phyloP scores from a whole-genome alignment of 2,797 vertebrate genomes.

The Pterois miles region DNA sequence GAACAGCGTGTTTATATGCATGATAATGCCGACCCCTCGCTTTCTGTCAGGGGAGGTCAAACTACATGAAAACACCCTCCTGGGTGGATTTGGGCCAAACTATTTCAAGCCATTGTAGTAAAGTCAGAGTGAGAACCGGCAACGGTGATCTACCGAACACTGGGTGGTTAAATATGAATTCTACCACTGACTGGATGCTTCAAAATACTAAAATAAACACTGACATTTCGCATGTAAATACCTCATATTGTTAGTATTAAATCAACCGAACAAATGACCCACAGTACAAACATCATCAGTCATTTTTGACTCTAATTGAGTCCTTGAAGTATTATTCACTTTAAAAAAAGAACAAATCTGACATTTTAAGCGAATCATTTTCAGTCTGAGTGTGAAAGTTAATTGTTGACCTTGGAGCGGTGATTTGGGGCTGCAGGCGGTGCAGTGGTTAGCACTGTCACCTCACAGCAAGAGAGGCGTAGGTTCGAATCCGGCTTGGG shows the following conservation, averaged over 20 bases:
- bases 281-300: not conserved
- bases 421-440: too few relatives aligned
- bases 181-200: not conserved
- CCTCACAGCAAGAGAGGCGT: too few relatives aligned
- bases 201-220: not conserved
- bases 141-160: slow-evolving; percentile 12
- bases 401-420: not conserved
- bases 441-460: too few relatives aligned
- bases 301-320: not conserved
- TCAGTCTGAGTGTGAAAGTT: not conserved
- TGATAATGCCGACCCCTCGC: slow-evolving; percentile 41
- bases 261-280: not conserved
- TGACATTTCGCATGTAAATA: not conserved
- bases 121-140: slow-evolving; percentile 29
- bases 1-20: slow-evolving; percentile 68
- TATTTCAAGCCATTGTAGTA: slow-evolving; percentile 46
- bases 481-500: too few relatives aligned
- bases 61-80: slow-evolving; percentile 37
- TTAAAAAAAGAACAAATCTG: not conserved
- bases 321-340: not conserved
- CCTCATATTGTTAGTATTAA: not conserved
- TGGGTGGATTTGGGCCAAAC: slow-evolving; percentile 47
- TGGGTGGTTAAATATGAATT: not conserved
- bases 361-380: not conserved
- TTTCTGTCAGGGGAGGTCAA: slow-evolving; percentile 55